Base-by-base conservation (phyloP, 2,113 vertebrate genomes). In the Lynx canadensis region DNA sequence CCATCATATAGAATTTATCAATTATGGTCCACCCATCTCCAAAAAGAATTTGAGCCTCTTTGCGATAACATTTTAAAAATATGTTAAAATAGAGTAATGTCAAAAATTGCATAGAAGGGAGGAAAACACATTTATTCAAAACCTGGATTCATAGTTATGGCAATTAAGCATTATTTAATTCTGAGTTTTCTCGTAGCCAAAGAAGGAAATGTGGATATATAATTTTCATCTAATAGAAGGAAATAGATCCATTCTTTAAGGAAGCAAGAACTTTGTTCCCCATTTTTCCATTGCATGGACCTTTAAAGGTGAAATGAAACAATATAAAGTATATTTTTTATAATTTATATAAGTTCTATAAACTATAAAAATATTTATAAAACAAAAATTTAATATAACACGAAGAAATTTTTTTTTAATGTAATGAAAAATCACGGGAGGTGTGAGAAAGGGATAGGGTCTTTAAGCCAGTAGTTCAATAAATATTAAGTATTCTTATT, bases 31-130 rank as follows among this genome's bases (percentile, higher is more conserved):
- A 45, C 13, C 8, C n/a, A 57, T 68, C 15, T 88, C 50, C 74
- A 69, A 48, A 92, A 87, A 31, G 41, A 89, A 78, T 92, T 73
- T 92, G 45, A 33, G 21, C 81, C 96, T 95, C 7, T 65, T 97
- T 48, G n/a, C 1, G 25, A 60, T 86, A 69, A 92, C 90, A 79
- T 66, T 81, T 41, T 79, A 65, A 63, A 50, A 89, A 38, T 81
- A 76, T 33, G 45, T 48, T 94, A 95, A 95, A 76, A 80, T 38
- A 79, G 38, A 63, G 33, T 76, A 60, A 50, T 25, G 5, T 63
- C 66, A 94, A 71, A 78, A 71, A 33, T 76, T 71, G 13, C 38
- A 41, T 52, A 23, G 31, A 2, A 5, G 12, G 50, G 3, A 45
- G 38, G 31, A 48, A 78, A 89, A 45, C 60, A 83, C 4, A n/a